Base-by-base conservation (phyloP, 2,113 vertebrate genomes). In the Clupea harengus region DNA sequence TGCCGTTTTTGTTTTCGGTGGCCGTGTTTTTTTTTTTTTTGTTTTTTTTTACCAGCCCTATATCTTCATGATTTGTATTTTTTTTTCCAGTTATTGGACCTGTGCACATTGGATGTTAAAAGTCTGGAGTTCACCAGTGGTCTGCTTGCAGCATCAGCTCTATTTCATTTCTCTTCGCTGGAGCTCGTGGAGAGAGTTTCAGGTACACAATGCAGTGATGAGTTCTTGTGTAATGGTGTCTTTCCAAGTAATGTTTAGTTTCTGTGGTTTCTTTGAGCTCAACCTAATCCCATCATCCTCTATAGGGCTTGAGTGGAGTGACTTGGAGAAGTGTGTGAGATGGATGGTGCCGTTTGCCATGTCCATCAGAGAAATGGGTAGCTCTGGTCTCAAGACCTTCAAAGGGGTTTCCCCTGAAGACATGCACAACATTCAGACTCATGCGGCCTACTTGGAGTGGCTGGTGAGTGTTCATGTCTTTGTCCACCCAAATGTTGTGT, bases 261-360 rank as follows among this genome's bases (percentile, higher is more conserved):
- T 22, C 9, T 18, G 4, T 0, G 3, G 4, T 60, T 60, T 20
- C 18, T 20, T 44, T 44, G 6, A 25, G 5, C 7, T 64, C 52
- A 52, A 18, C 28, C 10, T n/a, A 8, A 64, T 2, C 83, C 47
- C 8, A 18, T 84, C 44, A 15, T 1, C 57, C 25, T 22, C 46
- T 84, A 2, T 91, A 99, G 98, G 97, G 45, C 96, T 97, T 57
- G 94, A 97, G 88, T 95, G 97, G 95, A 92, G 90, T 20, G 97
- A 99, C 82, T 91, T 99, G 44, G 96, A 98, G 86, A 92, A 92
- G 10, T 99, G 98, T 49, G 98, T 97, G 39, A 96, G 95, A 78
- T 99, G 97, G 97, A 98, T 99, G 97, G 95, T 98, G 49, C 98
- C 98, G 0, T 99, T 98, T 83, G 97, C 97, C 0, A 95, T 97